Conservation (phyloP, 2,113 vertebrate genomes). For the Chaetodon trifascialis region DNA sequence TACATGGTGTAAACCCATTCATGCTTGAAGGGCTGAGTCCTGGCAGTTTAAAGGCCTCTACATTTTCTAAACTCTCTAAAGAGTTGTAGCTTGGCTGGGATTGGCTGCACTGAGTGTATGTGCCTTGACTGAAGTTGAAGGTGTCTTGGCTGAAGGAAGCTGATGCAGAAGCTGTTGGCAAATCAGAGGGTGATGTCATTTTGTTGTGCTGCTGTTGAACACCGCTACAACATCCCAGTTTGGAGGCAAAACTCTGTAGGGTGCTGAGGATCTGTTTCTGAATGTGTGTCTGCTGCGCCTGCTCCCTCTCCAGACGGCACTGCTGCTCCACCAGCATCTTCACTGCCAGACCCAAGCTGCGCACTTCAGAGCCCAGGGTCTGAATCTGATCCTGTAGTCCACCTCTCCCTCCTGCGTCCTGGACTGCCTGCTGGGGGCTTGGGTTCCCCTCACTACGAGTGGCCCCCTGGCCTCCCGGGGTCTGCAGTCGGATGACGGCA, state of each 20-base stretch:
- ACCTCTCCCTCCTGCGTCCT: constrained; percentile 48
- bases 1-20: constrained; percentile 81
- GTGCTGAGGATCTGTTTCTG: constrained; percentile 89
- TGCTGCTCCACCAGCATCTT: constrained; percentile 85
- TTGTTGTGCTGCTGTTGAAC: constrained; percentile 64
- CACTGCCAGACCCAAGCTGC: constrained; percentile 83
- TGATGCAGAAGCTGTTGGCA: constrained; percentile 60
- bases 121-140: constrained; percentile 79
- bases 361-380: constrained; percentile 81
- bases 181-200: constrained; percentile 71
- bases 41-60: constrained; percentile 81
- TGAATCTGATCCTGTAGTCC: constrained; percentile 82
- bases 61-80: constrained; percentile 73
- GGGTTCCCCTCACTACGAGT: constrained; percentile 63
- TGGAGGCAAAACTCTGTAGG: constrained; percentile 84
- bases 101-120: constrained; percentile 79
- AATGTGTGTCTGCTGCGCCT: constrained; percentile 87
- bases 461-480: constrained; percentile 52
- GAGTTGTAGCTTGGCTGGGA: constrained; percentile 74
- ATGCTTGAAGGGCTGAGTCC: constrained; percentile 74
- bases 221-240: constrained; percentile 64
- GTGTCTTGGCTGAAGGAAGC: constrained; percentile 74
- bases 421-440: constrained; percentile 64
- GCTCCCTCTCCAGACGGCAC: constrained; percentile 84
- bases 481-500: constrained; percentile 55